Evolutionary conservation across 1,140 invertebrate species (phyloP).

Genomic region (Brachionus koreanus): DNA sequence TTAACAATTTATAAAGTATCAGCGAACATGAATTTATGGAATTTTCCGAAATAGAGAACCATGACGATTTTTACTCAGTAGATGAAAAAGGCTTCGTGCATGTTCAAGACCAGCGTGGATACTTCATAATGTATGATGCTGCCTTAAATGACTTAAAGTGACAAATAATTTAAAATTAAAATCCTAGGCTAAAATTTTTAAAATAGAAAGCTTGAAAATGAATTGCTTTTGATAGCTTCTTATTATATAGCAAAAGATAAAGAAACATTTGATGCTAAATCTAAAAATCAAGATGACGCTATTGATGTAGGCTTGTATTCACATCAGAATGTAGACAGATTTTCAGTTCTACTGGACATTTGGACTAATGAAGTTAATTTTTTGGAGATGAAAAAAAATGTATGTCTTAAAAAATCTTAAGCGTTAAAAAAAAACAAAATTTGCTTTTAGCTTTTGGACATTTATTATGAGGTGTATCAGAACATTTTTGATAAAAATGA

Average conservation of each 20-base stretch:
- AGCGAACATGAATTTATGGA: conserved; percentile 57
- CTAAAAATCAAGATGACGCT: neutral
- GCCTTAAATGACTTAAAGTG: conserved; percentile 56
- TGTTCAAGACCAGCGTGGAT: conserved; percentile 56
- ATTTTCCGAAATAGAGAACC: conserved; percentile 56
- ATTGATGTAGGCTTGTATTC: conserved; percentile 48
- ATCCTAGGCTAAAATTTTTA: neutral
- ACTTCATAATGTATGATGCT: conserved; percentile 55
- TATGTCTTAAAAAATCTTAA: conserved; percentile 42
- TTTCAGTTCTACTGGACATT: conserved; percentile 56
- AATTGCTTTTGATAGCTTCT: conserved; percentile 54
- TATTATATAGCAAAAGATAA: conserved; percentile 57
- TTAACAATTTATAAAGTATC: no score
- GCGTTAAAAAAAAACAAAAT: neutral
- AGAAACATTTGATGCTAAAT: conserved; percentile 45
- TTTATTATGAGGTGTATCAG: conserved; percentile 57
- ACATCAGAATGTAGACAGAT: conserved; percentile 56
- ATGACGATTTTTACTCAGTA: conserved; percentile 57
- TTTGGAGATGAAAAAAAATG: conserved; percentile 55
- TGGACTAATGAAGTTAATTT: conserved; percentile 57
- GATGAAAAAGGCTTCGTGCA: conserved; percentile 54
- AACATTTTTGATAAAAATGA: conserved; percentile 57
- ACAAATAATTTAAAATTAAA: conserved; percentile 23
- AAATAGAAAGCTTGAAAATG: conserved; percentile 51
- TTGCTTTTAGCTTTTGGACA: conserved; percentile 52